phyloP scores from a whole-genome alignment of 64 coral and sea anemone genomes.

The Hydrozoanthus tunicans region DNA sequence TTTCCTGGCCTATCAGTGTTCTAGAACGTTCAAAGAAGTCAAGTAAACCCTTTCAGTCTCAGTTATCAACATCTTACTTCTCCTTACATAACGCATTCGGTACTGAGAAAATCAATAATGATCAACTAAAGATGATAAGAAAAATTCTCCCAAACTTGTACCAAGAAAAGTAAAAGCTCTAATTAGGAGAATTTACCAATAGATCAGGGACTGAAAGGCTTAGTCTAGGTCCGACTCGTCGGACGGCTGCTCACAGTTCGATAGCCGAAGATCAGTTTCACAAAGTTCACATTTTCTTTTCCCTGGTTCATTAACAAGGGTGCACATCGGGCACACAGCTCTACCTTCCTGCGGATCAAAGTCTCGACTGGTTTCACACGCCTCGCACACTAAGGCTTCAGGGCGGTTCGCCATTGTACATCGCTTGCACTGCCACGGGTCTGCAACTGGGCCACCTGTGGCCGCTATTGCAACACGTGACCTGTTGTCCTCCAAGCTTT shows the following conservation, averaged over 20 bases:
- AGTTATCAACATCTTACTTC: too few relatives aligned
- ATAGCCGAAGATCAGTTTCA: slow-evolving; percentile 51
- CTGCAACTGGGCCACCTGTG: not conserved
- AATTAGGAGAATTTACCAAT: too few relatives aligned
- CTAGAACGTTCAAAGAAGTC: too few relatives aligned
- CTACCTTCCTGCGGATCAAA: slow-evolving; percentile 57
- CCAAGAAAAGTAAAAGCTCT: too few relatives aligned
- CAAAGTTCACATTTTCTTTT: slow-evolving; percentile 88
- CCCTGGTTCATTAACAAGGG: slow-evolving; percentile 88
- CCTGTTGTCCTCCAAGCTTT: not conserved
- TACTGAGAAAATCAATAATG: too few relatives aligned
- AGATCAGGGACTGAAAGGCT: not conserved
- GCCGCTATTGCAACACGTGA: not conserved
- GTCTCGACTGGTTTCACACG: slow-evolving; percentile 70
- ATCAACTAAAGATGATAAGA: too few relatives aligned
- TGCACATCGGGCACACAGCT: slow-evolving; percentile 85
- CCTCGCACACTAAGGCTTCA: slow-evolving; percentile 76
- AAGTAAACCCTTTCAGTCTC: too few relatives aligned
- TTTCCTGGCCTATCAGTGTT: too few relatives aligned
- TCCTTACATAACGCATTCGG: too few relatives aligned
- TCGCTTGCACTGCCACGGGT: slow-evolving; percentile 71
- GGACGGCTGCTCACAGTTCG: not conserved
- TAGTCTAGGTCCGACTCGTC: not conserved
- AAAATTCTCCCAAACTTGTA: too few relatives aligned
- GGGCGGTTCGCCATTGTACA: slow-evolving; percentile 86